phyloP scores from a whole-genome alignment of 1,140 invertebrate genomes.

The Paraescarpia echinospica region DNA sequence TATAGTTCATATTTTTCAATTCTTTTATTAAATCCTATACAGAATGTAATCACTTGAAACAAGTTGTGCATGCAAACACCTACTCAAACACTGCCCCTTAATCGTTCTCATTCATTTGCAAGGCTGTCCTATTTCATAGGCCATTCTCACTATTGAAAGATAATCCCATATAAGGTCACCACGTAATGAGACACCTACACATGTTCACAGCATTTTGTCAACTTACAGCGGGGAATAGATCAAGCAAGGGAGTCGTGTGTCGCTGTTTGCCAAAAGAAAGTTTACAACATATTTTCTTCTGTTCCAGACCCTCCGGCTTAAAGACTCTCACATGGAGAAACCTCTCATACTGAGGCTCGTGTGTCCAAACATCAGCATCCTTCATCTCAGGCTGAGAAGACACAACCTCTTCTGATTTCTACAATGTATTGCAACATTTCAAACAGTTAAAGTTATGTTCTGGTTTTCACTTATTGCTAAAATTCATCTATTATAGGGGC shows the following conservation, averaged over 20 bases:
- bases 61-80: too few species aligned
- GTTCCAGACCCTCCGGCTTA: conserved; percentile 44
- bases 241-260: conserved; percentile 44
- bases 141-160: too few species aligned
- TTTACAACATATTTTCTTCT: conserved; percentile 45
- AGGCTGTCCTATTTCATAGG: too few species aligned
- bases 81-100: too few species aligned
- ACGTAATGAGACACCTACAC: too few species aligned
- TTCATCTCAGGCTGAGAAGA: conserved; percentile 37
- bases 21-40: too few species aligned
- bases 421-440: not conserved
- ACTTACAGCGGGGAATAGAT: not conserved
- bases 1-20: too few species aligned
- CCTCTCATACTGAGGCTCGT: conserved; percentile 49
- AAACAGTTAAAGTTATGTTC: not conserved
- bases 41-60: too few species aligned
- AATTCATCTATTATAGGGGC: not conserved
- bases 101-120: too few species aligned
- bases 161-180: too few species aligned
- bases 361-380: conserved; percentile 43
- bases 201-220: not conserved
- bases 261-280: conserved; percentile 45
- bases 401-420: conserved; percentile 8
- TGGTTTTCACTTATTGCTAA: too few species aligned
- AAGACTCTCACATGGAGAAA: conserved; percentile 48